These are phyloP conservation scores for Melipona beecheii DNA, from an alignment of 2,888 invertebrate genomes.

Conservation along the genomic window DNA sequence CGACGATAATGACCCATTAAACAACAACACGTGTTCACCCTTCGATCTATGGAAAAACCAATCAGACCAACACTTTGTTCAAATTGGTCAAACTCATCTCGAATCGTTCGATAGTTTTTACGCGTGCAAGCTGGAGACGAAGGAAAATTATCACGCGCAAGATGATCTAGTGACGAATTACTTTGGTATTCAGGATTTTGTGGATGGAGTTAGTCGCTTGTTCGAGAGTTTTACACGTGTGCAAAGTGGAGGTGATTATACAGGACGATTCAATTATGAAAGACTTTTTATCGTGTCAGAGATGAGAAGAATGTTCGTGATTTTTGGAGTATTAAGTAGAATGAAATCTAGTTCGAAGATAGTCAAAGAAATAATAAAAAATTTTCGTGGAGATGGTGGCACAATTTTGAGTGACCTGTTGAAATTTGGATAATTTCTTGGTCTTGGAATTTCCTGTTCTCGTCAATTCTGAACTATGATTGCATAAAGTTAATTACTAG, in stretches of 20 bases:
- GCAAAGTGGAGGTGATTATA: not conserved
- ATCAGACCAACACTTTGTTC: not conserved
- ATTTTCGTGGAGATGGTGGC: no score
- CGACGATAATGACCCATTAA: conserved; percentile 76
- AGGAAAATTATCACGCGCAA: not conserved
- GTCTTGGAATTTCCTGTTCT: no score
- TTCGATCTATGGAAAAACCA: not conserved
- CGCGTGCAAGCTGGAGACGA: not conserved
- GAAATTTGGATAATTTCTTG: no score
- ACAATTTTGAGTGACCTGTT: no score
- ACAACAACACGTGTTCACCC: not conserved
- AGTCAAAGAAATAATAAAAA: no score
- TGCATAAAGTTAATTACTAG: no score
- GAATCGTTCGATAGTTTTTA: not conserved
- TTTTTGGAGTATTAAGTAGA: not conserved
- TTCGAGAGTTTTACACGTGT: not conserved
- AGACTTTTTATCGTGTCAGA: not conserved
- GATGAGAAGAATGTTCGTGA: not conserved
- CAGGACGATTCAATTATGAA: not conserved
- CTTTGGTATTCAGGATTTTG: not conserved
- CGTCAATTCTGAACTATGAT: no score
- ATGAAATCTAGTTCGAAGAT: no score
- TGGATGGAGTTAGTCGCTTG: not conserved
- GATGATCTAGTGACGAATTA: not conserved
- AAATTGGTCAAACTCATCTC: not conserved